Evolutionary conservation across 2,113 vertebrate genomes (phyloP).

Genomic region (Tympanuchus pallidicinctus): DNA sequence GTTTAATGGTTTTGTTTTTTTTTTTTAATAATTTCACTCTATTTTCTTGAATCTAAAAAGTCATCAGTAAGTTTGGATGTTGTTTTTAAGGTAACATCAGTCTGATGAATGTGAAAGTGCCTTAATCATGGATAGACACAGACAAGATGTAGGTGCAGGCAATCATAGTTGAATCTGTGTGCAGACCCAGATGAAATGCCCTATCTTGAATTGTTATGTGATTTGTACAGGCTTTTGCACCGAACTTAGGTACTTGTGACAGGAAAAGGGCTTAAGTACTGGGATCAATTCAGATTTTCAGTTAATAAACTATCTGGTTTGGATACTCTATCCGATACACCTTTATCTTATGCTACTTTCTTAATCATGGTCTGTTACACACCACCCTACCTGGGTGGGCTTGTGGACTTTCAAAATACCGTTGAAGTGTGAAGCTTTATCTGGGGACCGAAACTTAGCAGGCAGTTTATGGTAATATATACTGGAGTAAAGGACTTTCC

Average conservation of each 20-base stretch:
- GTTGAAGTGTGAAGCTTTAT: background rate
- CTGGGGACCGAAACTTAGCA: background rate
- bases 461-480: background rate
- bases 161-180: background rate
- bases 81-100: background rate
- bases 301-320: background rate
- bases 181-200: background rate
- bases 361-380: background rate
- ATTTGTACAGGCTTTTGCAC: background rate
- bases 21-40: background rate
- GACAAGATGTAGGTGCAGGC: background rate
- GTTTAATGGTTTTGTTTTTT: background rate
- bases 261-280: background rate
- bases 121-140: rapidly evolving
- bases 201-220: background rate
- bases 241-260: background rate
- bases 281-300: background rate
- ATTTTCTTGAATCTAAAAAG: background rate
- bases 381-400: rapidly evolving
- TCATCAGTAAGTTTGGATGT: background rate
- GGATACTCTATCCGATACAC: background rate
- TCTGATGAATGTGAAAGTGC: background rate
- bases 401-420: background rate
- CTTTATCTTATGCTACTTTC: background rate
- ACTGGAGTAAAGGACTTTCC: background rate